A percentile compares a stretch with the other conserved stretches of the same genome.
These are phyloP conservation scores for Poeciliopsis presidionis DNA, from an alignment of 2,797 vertebrate genomes.

Conservation along the genomic window DNA sequence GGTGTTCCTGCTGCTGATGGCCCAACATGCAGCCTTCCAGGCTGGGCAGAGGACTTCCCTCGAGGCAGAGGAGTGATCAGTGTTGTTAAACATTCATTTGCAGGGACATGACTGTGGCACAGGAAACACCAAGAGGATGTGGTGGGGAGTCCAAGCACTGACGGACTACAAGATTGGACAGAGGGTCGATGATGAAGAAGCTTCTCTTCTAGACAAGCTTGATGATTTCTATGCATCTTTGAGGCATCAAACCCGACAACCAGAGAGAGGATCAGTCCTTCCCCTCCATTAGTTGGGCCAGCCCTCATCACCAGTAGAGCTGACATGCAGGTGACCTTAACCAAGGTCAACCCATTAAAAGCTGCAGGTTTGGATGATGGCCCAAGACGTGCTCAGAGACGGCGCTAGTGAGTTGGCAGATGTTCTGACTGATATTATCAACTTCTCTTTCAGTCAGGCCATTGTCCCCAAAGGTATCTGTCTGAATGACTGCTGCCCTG, in stretches of 20 bases:
- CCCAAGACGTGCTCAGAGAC: not conserved
- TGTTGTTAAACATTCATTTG: not conserved
- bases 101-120: not conserved
- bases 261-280: not conserved
- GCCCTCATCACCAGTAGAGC: not conserved
- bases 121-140: not conserved
- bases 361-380: not conserved
- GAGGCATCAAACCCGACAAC: not conserved
- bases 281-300: not conserved
- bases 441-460: not conserved
- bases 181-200: not conserved
- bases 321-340: not conserved
- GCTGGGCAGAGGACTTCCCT: not conserved
- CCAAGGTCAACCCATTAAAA: not conserved
- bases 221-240: not conserved
- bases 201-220: not conserved
- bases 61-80: not conserved
- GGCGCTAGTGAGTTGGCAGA: not conserved
- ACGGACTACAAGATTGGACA: not conserved
- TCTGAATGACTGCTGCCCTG: not conserved
- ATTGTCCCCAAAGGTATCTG: not conserved
- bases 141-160: not conserved
- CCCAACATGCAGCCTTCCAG: not conserved
- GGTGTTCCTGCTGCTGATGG: not conserved
- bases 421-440: not conserved